phyloP scores from a whole-genome alignment of 2,113 vertebrate genomes.

The Gobiocypris rarus region DNA sequence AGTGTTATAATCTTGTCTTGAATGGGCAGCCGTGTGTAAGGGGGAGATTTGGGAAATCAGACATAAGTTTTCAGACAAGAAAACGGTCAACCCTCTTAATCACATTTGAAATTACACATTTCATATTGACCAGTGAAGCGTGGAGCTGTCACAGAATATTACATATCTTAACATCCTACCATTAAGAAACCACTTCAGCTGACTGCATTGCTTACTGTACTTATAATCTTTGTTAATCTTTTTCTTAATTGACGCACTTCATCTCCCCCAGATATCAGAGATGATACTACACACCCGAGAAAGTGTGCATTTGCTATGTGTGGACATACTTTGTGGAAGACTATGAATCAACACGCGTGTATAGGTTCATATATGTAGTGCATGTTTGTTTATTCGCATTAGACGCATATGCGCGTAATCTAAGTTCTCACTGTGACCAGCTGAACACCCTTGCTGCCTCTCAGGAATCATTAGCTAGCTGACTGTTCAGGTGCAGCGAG shows the following conservation, averaged over 20 bases:
- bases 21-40: conserved; percentile 51
- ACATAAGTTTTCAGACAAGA: conserved; percentile 53
- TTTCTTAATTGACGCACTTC: conserved; percentile 50
- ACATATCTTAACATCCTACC: conserved; percentile 32
- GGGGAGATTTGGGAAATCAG: conserved; percentile 55
- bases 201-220: conserved; percentile 43
- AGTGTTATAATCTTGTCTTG: conserved; percentile 57
- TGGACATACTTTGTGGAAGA: too few relatives aligned
- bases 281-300: conserved; percentile 24
- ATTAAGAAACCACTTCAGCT: conserved; percentile 47
- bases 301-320: neutral
- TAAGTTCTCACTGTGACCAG: conserved; percentile 42
- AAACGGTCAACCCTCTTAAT: conserved; percentile 55
- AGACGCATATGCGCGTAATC: neutral
- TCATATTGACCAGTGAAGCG: conserved; percentile 45
- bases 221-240: conserved; percentile 53
- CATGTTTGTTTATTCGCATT: neutral
- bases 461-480: conserved; percentile 60
- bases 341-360: neutral
- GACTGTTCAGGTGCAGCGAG: conserved; percentile 60
- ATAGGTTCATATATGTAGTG: neutral
- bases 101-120: conserved; percentile 54
- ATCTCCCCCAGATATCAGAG: conserved; percentile 39
- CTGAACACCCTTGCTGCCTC: conserved; percentile 35
- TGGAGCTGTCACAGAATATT: conserved; percentile 42